A percentile compares a stretch with the other conserved stretches of the same genome.
Conservation (phyloP, 64 coral and sea anemone genomes). For the Pocillopora verrucosa region DNA sequence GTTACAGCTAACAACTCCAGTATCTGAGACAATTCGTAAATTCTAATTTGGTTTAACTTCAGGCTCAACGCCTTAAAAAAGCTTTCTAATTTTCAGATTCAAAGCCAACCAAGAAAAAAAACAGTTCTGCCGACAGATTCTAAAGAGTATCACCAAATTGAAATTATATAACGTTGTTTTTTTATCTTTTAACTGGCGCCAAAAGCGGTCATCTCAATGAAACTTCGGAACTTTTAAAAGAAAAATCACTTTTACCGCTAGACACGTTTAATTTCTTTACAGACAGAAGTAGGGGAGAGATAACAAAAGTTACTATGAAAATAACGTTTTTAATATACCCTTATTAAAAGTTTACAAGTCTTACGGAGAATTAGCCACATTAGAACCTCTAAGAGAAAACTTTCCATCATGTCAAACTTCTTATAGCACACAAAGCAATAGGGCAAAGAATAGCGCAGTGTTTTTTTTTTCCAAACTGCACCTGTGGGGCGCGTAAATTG, state of each 20-base stretch:
- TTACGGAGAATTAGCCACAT: not conserved
- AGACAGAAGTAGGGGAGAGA: not conserved
- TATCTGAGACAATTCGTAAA: too few relatives aligned
- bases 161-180: not conserved
- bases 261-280: conserved; percentile 6
- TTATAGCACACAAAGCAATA: too few relatives aligned
- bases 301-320: not conserved
- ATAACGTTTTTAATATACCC: not conserved
- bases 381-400: too few relatives aligned
- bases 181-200: conserved; percentile 8
- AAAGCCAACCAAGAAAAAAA: not conserved
- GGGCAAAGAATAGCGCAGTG: too few relatives aligned
- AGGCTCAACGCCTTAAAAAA: too few relatives aligned
- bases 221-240: conserved; percentile 29
- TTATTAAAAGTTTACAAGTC: not conserved
- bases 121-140: not conserved
- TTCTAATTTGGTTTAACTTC: too few relatives aligned
- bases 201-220: conserved; percentile 14
- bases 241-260: not conserved
- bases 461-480: too few relatives aligned
- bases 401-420: too few relatives aligned
- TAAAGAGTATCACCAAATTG: not conserved
- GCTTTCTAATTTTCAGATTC: not conserved
- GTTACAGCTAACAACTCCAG: not conserved
- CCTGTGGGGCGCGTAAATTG: too few relatives aligned